phyloP scores from a whole-genome alignment of 1,140 invertebrate species.

The Nymphalis io region DNA sequence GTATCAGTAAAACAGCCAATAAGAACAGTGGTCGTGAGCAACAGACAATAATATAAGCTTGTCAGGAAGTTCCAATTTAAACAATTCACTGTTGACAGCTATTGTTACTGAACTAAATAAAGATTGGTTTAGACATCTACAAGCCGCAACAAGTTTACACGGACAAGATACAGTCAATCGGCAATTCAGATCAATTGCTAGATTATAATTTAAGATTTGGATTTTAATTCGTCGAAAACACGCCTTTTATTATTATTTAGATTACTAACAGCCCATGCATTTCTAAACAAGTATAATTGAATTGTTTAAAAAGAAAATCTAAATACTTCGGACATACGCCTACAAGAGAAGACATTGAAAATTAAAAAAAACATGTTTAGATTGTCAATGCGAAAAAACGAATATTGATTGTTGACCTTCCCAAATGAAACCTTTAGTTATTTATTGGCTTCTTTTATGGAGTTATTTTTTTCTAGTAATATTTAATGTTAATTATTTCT shows the following conservation, averaged over 20 bases:
- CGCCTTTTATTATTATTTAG: neutral
- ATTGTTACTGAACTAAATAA: slow-evolving; percentile 44
- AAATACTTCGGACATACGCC: too few species aligned
- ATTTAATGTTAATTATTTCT: slow-evolving; percentile 9
- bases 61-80: slow-evolving; percentile 62
- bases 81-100: slow-evolving; percentile 50
- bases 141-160: neutral
- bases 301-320: too few species aligned
- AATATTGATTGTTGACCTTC: neutral
- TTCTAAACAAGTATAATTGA: too few species aligned
- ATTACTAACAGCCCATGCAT: neutral
- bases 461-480: neutral
- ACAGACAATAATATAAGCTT: slow-evolving; percentile 6
- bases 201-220: too few species aligned
- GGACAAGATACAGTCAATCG: neutral
- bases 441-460: neutral
- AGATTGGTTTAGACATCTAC: neutral
- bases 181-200: too few species aligned
- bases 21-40: slow-evolving; percentile 5
- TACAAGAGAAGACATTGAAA: too few species aligned
- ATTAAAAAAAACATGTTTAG: too few species aligned
- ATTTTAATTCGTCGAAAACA: neutral
- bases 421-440: neutral
- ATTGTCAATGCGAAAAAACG: too few species aligned
- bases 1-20: slow-evolving; percentile 9